Base-by-base conservation (phyloP, 64 coral and sea anemone genomes). In the Astreopora myriophthalma region DNA sequence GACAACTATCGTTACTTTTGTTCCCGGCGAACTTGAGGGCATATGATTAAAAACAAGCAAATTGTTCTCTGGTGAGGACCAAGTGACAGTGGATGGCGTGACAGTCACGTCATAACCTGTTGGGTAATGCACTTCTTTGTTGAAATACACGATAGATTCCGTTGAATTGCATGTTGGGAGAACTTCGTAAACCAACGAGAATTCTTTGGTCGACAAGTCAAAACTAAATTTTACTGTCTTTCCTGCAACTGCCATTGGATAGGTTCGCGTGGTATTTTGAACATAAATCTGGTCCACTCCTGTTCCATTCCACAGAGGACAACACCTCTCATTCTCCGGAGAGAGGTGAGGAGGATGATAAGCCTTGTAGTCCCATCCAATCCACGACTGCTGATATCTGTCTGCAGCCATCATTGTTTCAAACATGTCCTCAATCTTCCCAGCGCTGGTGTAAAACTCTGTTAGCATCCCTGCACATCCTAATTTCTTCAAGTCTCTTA, bases 391-490 rank as follows among this genome's bases (percentile, higher is more conserved):
- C 8, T 93, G 81, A 38, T 93, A 83, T 8, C 34, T 60, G 42
- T 98, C 96, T 30, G 96, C 94, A 16, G 71, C 76, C 17, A 65
- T 73, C 96, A 98, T 93, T 19, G 90, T 90, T 75, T 95, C 90
- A 5, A 95, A 49, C 76, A 89, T 69, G 6, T 74, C 61, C 3
- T 86, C 73, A 2, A 92, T 23, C 1, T 89, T 86, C 5, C 90
- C 80, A 27, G 66, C 19, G 29, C 40, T 79, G 0, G 94, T 78
- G 2, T 33, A 76, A 69, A 99, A 99, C 36, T 99, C 97, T 0
- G 97, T 99, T 57, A 99, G 65, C 94, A 96, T 96, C 5, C 97
- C 97, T 20, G 91, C 97, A 51, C 97, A 95, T 88, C 85, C 70
- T 44, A 99, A 68, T 12, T 87, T 93, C 61, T 90, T 23, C 68